A percentile compares a stretch with the other conserved stretches of the same genome.
Conservation (phyloP, 2,113 vertebrate genomes). For the Maccullochella peelii region DNA sequence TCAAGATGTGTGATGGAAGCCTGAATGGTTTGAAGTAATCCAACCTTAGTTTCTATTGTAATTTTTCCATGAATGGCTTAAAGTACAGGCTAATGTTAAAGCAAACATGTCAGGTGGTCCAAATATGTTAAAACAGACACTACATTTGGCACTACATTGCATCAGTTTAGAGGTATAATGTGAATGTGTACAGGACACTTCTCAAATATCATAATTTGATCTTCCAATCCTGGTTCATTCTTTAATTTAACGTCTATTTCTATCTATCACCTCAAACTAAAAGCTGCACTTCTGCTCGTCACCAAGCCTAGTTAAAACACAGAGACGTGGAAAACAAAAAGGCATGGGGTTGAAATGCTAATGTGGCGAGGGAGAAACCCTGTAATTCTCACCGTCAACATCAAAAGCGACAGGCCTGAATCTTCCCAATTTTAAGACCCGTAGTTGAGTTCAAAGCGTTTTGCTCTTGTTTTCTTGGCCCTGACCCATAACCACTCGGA, state of each 20-base stretch:
- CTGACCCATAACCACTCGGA: conserved; percentile 61
- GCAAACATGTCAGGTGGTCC: background rate
- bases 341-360: conserved; percentile 10
- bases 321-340: conserved; percentile 19
- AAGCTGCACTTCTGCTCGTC: background rate
- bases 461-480: conserved; percentile 66
- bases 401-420: conserved; percentile 67
- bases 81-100: background rate
- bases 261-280: background rate
- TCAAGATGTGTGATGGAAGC: background rate
- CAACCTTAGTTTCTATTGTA: background rate
- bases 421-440: conserved; percentile 67
- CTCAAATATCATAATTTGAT: background rate
- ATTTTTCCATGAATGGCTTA: background rate
- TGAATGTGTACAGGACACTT: background rate
- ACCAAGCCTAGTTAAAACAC: background rate
- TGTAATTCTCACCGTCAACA: conserved; percentile 66
- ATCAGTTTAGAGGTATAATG: background rate
- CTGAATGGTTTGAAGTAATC: background rate
- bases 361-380: conserved; percentile 50
- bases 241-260: background rate
- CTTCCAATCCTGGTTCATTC: background rate
- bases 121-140: background rate
- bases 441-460: conserved; percentile 66
- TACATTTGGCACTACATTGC: background rate